Conservation (phyloP, 30 jellyfish, hydroid and myxozoan species). For the Aurelia sp. region DNA sequence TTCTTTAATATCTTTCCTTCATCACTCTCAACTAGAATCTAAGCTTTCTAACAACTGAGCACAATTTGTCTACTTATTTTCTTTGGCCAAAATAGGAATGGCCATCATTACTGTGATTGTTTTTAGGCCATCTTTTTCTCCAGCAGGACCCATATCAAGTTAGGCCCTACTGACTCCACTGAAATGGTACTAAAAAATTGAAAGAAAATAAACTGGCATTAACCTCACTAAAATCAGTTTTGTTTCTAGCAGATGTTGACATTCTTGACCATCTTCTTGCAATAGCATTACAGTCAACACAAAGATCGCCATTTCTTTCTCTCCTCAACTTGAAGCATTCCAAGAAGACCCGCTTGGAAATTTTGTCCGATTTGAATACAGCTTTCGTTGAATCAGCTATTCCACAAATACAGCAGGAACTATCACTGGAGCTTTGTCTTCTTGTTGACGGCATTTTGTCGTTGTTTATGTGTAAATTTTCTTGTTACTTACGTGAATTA, state of each 20-base stretch:
- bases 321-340: slow-evolving; percentile 39
- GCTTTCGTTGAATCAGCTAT: slow-evolving; percentile 23
- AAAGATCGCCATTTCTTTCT: slow-evolving; percentile 51
- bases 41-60: no score
- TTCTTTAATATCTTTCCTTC: no score
- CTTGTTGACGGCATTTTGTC: slow-evolving; percentile 47
- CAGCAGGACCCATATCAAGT: not conserved
- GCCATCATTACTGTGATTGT: no score
- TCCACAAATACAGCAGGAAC: slow-evolving; percentile 62
- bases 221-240: slow-evolving; percentile 23
- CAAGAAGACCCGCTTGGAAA: slow-evolving; percentile 23
- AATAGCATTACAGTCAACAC: slow-evolving; percentile 34
- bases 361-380: not conserved
- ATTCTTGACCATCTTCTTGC: slow-evolving; percentile 41
- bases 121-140: no score
- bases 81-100: no score
- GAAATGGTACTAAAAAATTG: not conserved
- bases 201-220: not conserved
- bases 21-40: no score
- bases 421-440: slow-evolving; percentile 51
- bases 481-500: no score
- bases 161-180: slow-evolving; percentile 3
- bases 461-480: no score
- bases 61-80: no score
- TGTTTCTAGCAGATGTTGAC: slow-evolving; percentile 7